Evolutionary conservation across 1,140 invertebrate species (phyloP), one percentile per base, ranked within the genome.

Genomic region (Diorhabda elongata): DNA sequence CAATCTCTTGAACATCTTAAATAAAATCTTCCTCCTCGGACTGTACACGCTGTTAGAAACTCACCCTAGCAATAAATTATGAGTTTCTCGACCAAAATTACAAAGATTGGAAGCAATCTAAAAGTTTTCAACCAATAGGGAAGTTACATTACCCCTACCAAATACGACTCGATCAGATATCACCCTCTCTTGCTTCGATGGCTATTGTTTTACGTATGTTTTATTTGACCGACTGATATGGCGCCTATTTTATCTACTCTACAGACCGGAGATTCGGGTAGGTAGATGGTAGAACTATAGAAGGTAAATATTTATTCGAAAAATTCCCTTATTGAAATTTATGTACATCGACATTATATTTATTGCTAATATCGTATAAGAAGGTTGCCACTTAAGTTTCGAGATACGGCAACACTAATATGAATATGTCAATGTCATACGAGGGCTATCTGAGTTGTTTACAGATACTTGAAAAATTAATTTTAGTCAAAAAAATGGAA

Each of bases 81-180:
- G 76, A 78, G 69, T 78, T 79, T 75, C 76, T 73, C 74, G 74
- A 78, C 76, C 77, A 77, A 79, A 79, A 79, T 78, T 77, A 77
- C 77, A 66, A 77, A 79, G 76, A 78, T 77, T 76, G 76, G 76
- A 73, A 77, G 72, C 75, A 77, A 79, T 79, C 76, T 76, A 75
- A 79, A 79, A 79, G 75, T 79, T 79, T 77, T 77, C 76, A 74
- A 73, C 77, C 77, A 79, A 79, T 79, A 75, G 73, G 69, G 65
- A 70, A 64, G 70, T 61, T 64, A 58, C 71, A 74, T 72, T 71
- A 73, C 64, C 74, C 70, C 72, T 68, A 65, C 69, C 65, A 68
- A 44, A 62, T 64, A 61, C 65, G 57, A 60, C 66, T 58, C 72
- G 69, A 75, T 73, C 72, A 69, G 67, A 74, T 52, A 52, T 72